Percentiles rank a stretch among this genome's conserved stretches.
Evolutionary conservation across 2,113 vertebrate genomes (phyloP).

Genomic region (Ramphastos sulfuratus): DNA sequence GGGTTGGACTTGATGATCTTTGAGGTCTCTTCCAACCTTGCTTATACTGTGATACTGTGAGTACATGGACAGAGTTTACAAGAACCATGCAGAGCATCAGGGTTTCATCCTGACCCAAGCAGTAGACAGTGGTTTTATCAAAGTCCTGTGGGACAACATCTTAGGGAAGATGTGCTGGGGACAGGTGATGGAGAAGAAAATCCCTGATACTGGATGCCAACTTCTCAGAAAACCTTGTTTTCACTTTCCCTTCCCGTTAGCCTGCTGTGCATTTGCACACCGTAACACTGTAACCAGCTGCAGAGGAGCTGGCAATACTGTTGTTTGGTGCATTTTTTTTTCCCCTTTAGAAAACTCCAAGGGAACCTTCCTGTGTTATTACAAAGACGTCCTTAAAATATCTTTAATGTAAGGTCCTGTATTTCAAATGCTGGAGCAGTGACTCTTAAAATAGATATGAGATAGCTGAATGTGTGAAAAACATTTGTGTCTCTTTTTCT

Average conservation of each 20-base stretch:
- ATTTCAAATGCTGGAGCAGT: constrained; percentile 3
- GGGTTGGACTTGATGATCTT: too few relatives aligned
- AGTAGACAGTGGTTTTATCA: neutral
- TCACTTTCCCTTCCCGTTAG: neutral
- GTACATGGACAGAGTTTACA: neutral
- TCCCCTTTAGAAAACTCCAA: neutral
- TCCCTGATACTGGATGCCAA: neutral
- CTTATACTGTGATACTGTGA: too few relatives aligned
- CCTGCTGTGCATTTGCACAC: neutral
- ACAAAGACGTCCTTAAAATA: neutral
- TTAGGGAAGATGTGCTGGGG: neutral
- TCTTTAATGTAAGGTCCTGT: constrained; percentile 16
- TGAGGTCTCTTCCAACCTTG: too few relatives aligned
- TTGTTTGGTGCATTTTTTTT: neutral
- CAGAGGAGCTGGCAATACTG: neutral
- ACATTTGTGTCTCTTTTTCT: constrained; percentile 29
- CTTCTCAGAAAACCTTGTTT: neutral
- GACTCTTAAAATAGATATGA: constrained; percentile 34
- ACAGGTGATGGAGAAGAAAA: neutral
- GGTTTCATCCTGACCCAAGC: neutral
- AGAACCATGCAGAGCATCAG: neutral
- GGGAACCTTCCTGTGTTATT: neutral
- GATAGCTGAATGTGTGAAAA: constrained; percentile 40
- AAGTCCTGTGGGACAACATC: neutral
- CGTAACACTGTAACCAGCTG: neutral